A percentile compares a stretch with the other conserved stretches of the same genome.
Conservation (phyloP, 37 sponge, comb jelly and placozoan species). For the Ephydatia muelleri region DNA sequence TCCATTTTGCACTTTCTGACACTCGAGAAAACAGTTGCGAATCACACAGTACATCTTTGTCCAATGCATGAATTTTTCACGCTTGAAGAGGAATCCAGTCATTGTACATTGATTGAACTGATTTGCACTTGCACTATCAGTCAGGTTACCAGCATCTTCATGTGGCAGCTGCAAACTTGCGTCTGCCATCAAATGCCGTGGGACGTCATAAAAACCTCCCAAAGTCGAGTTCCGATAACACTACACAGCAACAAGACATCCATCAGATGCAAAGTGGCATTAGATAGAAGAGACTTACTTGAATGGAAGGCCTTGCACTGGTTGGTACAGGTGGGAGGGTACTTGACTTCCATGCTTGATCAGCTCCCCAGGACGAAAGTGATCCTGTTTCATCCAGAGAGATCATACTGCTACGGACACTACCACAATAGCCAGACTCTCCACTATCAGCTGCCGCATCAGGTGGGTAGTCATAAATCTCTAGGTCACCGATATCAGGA, state of each 20-base stretch:
- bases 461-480: conserved; percentile 79
- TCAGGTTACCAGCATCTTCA: neutral
- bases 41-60: conserved; percentile 55
- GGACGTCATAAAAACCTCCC: conserved; percentile 9
- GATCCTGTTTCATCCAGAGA: neutral
- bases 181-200: neutral
- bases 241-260: neutral
- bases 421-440: neutral
- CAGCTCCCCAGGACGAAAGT: neutral
- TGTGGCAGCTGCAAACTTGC: neutral
- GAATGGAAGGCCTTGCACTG: conserved; percentile 9
- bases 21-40: conserved; percentile 65
- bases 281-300: too few relatives aligned
- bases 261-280: neutral
- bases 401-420: conserved; percentile 30
- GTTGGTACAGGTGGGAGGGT: conserved; percentile 14
- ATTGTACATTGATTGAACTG: conserved; percentile 47
- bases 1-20: conserved; percentile 36
- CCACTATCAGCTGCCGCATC: conserved; percentile 46
- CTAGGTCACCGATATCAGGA: conserved; percentile 40
- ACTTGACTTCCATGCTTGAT: conserved; percentile 14
- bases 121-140: neutral
- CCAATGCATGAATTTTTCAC: conserved; percentile 58
- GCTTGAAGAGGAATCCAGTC: conserved; percentile 46
- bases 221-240: conserved; percentile 20